Base-by-base conservation (phyloP, 2,797 vertebrate genomes). In the Poecilia velifera region DNA sequence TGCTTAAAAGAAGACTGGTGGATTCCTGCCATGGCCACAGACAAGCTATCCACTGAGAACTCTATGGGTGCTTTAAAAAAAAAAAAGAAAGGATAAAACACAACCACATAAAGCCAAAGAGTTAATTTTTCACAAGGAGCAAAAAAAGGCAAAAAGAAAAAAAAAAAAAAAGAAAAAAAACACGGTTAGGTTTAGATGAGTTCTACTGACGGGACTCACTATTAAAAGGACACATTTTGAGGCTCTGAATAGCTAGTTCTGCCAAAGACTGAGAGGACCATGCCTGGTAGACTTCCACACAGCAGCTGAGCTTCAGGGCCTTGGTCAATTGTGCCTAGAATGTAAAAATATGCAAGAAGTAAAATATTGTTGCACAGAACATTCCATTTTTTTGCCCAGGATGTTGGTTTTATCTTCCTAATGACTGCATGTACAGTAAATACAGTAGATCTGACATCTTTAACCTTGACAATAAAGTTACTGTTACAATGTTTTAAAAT, bases 1-100 rank as follows among this genome's bases (percentile, higher is more conserved):
- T 97, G 96, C 46, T 81, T 92, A 76, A 87, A 76, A 4, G 96
- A 95, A 22, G 94, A 96, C 41, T 89, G 93, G 82, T 98, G 97
- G 81, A 98, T 94, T 79, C 83, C 87, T 79, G 96, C 96, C 94
- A 97, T 96, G 16, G 88, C 94, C 77, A 86, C 87, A 68, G 94
- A 88, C 41, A 96, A 34, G 71, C 84, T 89, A 53, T 59, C 57
- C 73, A 85, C 49, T 71, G 93, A 89, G 31, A 25, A 49, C 41
- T 76, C 80, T 49, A 16, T 70, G 7, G 83, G 77, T 74, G 47
- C 94, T 95, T 25, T 53, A 53, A 53, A 51, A 22, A 49, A 53
- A 25, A 10, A 22, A 1, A 28, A 28, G 1, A 14, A 14, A 66
- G 34, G 34, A 34, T 34, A 82, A 80, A 46, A 74, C 68, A 39